phyloP scores from a whole-genome alignment of 2,113 vertebrate genomes.

The Myanophis thanlyinensis region DNA sequence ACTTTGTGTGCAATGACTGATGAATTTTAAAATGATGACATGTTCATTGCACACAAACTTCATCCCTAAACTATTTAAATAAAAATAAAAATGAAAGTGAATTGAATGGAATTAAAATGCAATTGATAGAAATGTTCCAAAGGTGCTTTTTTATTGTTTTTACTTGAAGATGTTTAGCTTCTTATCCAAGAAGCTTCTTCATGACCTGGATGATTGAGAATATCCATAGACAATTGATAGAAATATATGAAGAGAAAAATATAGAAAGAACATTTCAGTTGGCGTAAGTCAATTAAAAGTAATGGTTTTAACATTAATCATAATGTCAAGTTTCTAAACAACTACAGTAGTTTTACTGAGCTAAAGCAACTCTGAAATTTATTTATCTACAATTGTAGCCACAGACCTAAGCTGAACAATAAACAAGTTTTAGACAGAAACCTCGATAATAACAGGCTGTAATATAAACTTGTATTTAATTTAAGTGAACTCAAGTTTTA shows the following conservation, averaged over 20 bases:
- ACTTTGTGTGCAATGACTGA: too few species aligned
- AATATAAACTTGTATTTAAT: conserved; percentile 3
- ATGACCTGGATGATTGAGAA: not conserved
- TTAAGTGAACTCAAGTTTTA: conserved; percentile 12
- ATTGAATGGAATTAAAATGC: not conserved
- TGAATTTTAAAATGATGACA: too few species aligned
- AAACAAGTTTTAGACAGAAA: not conserved
- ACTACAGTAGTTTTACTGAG: not conserved
- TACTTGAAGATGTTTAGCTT: not conserved
- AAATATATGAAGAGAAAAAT: not conserved
- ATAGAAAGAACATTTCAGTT: not conserved
- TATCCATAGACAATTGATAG: not conserved
- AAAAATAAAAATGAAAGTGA: not conserved
- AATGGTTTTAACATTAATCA: not conserved
- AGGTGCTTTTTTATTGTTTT: not conserved
- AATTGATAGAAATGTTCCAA: not conserved
- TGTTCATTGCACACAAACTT: not conserved
- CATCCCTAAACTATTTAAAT: not conserved
- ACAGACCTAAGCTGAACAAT: not conserved
- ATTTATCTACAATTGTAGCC: not conserved
- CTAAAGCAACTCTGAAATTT: not conserved
- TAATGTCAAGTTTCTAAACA: not conserved
- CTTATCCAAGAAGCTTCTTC: not conserved
- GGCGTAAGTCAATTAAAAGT: not conserved
- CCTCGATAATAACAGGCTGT: not conserved